Conservation (phyloP, 2,797 vertebrate species). For the Bradypodion pumilum region DNA sequence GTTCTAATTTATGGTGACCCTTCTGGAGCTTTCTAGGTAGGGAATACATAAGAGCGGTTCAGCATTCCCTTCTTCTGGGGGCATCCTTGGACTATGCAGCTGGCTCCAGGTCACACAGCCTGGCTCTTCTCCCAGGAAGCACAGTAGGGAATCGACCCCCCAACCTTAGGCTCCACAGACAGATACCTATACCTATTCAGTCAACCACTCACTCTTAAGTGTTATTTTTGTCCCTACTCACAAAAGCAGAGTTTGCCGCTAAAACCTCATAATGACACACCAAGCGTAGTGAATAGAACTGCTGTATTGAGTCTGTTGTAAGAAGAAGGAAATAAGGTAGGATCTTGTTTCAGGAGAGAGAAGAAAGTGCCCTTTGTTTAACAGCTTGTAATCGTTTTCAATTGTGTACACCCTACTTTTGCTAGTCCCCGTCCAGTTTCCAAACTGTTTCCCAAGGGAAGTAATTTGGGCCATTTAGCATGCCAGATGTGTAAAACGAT, state of each 20-base stretch:
- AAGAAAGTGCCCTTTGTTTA: constrained; percentile 45
- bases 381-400: constrained; percentile 23
- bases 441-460: constrained; percentile 44
- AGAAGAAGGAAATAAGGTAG: constrained; percentile 28
- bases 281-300: constrained; percentile 38
- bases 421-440: neutral
- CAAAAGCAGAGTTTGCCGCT: constrained; percentile 27
- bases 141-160: too few species aligned
- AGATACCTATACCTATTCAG: too few species aligned
- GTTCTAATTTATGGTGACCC: too few species aligned
- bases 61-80: too few species aligned
- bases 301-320: constrained; percentile 41
- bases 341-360: constrained; percentile 37
- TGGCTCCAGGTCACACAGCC: too few species aligned
- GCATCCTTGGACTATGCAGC: too few species aligned
- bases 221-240: constrained; percentile 6
- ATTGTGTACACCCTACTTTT: neutral
- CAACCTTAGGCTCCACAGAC: too few species aligned
- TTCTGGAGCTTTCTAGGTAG: too few species aligned
- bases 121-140: too few species aligned
- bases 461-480: constrained; percentile 57
- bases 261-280: constrained; percentile 24
- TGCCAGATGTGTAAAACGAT: constrained; percentile 69
- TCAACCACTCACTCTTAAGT: neutral
- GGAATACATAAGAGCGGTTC: too few species aligned